These are phyloP conservation scores for Dione vanillae DNA, from an alignment of 2,888 invertebrate species.

Conservation along the genomic window DNA sequence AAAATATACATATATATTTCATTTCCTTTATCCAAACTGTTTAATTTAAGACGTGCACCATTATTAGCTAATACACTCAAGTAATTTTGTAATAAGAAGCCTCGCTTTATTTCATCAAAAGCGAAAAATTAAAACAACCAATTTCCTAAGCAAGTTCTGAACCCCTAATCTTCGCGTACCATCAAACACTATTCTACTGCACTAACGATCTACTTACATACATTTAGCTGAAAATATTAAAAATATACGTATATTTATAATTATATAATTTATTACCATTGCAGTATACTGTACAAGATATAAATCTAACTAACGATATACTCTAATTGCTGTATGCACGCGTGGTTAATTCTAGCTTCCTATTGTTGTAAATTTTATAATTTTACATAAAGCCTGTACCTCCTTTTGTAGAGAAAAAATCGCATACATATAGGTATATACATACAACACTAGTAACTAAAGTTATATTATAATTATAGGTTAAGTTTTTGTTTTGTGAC, in stretches of 20 bases:
- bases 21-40: too few species aligned
- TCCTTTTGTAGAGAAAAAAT: constrained; percentile 33
- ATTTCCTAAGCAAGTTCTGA: too few species aligned
- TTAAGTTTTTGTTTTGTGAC: background rate
- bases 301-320: constrained; percentile 52
- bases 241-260: background rate
- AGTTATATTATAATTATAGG: background rate
- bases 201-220: too few species aligned
- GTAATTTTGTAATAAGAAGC: too few species aligned
- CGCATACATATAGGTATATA: constrained; percentile 7
- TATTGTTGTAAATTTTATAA: constrained; percentile 42
- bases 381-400: constrained; percentile 27
- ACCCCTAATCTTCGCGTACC: too few species aligned
- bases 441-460: background rate
- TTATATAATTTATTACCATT: background rate
- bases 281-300: constrained; percentile 47
- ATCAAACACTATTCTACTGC: too few species aligned
- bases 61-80: too few species aligned
- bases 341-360: constrained; percentile 28
- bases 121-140: too few species aligned
- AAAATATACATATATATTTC: too few species aligned
- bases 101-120: too few species aligned
- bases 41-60: too few species aligned
- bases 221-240: background rate
- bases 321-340: constrained; percentile 48